Conservation (phyloP, 2,888 invertebrate species). For the Drosophila planitibia region DNA sequence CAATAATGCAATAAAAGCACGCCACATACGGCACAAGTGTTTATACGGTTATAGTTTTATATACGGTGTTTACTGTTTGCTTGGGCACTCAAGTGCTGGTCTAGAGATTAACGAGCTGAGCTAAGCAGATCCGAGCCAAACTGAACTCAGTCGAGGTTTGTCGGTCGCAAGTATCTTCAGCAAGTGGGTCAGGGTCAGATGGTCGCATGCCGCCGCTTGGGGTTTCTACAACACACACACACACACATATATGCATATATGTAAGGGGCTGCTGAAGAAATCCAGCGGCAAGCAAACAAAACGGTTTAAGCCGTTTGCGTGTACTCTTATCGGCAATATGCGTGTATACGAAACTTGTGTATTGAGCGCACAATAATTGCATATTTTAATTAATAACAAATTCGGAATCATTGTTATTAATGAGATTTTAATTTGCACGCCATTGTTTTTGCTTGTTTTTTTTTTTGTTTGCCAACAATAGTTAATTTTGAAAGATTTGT, state of each 20-base stretch:
- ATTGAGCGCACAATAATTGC: conserved; percentile 45
- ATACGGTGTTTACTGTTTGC: conserved; percentile 40
- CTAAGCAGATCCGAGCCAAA: conserved; percentile 18
- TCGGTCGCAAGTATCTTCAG: conserved; percentile 64
- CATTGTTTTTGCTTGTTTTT: conserved; percentile 29
- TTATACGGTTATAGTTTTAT: conserved; percentile 52
- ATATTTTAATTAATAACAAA: conserved; percentile 63
- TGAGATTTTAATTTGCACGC: conserved; percentile 60
- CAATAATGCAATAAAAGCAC: conserved; percentile 55
- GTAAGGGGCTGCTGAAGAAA: conserved; percentile 28
- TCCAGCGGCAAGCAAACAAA: conserved; percentile 31
- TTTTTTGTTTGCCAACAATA: conserved; percentile 14
- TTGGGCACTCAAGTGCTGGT: conserved; percentile 38
- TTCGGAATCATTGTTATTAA: conserved; percentile 57
- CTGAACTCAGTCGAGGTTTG: conserved; percentile 24
- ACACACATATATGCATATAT: neutral
- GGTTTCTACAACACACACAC: conserved; percentile 22
- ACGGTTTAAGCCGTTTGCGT: conserved; percentile 56
- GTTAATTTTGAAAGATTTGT: conserved; percentile 9
- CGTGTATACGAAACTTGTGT: neutral
- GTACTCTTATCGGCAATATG: conserved; percentile 52
- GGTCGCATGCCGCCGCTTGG: conserved; percentile 53
- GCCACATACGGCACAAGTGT: conserved; percentile 49
- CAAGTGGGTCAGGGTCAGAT: conserved; percentile 78
- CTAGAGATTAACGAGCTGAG: conserved; percentile 71